Percentiles rank a stretch among this genome's conserved stretches.
Conservation (phyloP, 2,113 vertebrate species). For the Cephalopterus ornatus region DNA sequence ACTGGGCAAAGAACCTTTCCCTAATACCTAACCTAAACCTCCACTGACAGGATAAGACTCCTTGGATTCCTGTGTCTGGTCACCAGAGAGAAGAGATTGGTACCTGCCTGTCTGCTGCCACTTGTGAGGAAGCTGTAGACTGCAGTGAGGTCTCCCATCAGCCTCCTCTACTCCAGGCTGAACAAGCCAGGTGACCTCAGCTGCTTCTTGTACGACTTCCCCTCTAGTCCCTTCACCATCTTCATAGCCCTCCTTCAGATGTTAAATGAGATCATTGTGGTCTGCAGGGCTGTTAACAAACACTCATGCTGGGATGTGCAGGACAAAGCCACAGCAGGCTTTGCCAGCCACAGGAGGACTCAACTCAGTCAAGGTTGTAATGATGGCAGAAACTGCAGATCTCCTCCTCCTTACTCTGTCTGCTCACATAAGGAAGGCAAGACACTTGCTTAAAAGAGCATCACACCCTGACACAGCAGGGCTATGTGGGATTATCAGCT, state of each 20-base stretch:
- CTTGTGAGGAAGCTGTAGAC: not conserved
- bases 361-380: not conserved
- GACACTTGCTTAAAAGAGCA: not conserved
- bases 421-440: not conserved
- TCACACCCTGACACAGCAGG: not conserved
- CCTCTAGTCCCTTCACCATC: not conserved
- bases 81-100: not conserved
- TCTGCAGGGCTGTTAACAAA: not conserved
- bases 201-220: fast-evolving
- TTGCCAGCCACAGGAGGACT: not conserved
- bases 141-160: not conserved
- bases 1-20: not conserved
- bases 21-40: no score
- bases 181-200: not conserved
- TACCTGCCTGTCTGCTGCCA: not conserved
- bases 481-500: fast-evolving
- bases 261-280: not conserved
- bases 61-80: fast-evolving
- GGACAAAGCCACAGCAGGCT: not conserved
- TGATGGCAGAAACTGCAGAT: not conserved
- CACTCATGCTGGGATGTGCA: not conserved
- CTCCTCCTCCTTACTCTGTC: not conserved
- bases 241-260: not conserved
- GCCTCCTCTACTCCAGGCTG: not conserved
- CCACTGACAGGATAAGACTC: not conserved